Base-by-base conservation (phyloP, 2,113 vertebrate species). In the Zootoca vivipara region DNA sequence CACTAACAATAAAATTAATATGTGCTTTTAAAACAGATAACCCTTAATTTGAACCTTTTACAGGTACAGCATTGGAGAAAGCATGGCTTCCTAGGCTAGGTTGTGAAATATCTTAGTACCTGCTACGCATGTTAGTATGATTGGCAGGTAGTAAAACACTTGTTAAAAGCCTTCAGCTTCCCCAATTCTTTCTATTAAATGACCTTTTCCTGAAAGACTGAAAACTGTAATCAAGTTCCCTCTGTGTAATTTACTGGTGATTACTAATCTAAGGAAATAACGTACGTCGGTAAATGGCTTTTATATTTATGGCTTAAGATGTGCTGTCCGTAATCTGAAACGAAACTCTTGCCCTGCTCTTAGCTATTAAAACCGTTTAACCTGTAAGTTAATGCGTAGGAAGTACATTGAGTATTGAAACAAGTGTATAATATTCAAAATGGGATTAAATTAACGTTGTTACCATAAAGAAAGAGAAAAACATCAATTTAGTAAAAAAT, bases 161-260 rank as follows among this genome's bases (percentile, higher is more conserved):
- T 95, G 52, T 42, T 86, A 89, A 96, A 94, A 88, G 62, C 87
- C 92, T 82, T 89, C 74, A 74, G 78, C 84, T 86, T 95, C 88
- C 46, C 85, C 89, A 74, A 89, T 94, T 91, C 75, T 56, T 82
- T 83, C 67, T 87, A 94, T 93, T 93, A 94, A 95, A 95, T 94
- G 95, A 93, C 86, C n/a, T 56, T 92, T 69, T 95, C 93, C 40
- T 83, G 75, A 93, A 94, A 78, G 69, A 90, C 87, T 91, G 73
- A 89, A 92, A 93, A 92, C 94, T 94, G 86, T 94, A 93, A 96
- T 96, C 91, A 93, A 81, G 16, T 82, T 70, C 81, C 88, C 90
- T 95, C 82, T 94, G 78, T 94, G 93, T 91, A 95, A 93, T 95
- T 91, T 96, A 74, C 62, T 78, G 24, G 90, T 90, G 83, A 94